These are phyloP conservation scores for Acanthopleura granulata DNA, from an alignment of 2,888 invertebrate genomes.

Conservation along the genomic window DNA sequence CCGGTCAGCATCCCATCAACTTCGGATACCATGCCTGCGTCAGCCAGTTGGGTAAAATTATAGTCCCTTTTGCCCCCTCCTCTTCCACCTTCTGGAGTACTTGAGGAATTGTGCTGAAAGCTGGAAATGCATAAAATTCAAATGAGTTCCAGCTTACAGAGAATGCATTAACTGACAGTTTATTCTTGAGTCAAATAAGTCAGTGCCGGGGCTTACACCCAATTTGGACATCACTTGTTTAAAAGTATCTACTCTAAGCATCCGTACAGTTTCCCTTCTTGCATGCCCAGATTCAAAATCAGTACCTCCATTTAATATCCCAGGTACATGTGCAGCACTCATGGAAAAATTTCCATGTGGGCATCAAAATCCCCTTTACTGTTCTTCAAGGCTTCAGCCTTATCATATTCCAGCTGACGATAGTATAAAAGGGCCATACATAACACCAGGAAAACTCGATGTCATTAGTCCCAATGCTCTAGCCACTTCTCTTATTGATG, in stretches of 20 bases:
- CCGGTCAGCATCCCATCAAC: conserved; percentile 19
- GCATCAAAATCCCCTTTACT: conserved; percentile 18
- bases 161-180: conserved; percentile 25
- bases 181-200: conserved; percentile 25
- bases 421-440: conserved; percentile 22
- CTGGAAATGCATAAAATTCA: conserved; percentile 30
- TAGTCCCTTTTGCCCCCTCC: conserved; percentile 21
- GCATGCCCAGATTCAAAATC: conserved; percentile 18
- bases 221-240: conserved; percentile 1
- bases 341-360: conserved; percentile 2
- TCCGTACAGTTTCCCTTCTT: conserved; percentile 18
- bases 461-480: conserved; percentile 19
- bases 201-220: conserved; percentile 12
- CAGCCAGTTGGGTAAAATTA: conserved; percentile 26
- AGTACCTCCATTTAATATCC: conserved; percentile 19
- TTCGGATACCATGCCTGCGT: conserved; percentile 28
- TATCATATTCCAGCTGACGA: conserved; percentile 17
- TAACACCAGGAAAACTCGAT: conserved; percentile 19
- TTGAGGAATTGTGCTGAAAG: conserved; percentile 22
- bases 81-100: conserved; percentile 25
- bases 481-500: conserved; percentile 17
- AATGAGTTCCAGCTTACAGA: conserved; percentile 22
- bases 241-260: background rate
- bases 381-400: background rate
- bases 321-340: conserved; percentile 18